Percentiles rank a stretch among this genome's conserved stretches.
Conservation (phyloP, 2,888 invertebrate genomes). For the Drosophila sordidula region DNA sequence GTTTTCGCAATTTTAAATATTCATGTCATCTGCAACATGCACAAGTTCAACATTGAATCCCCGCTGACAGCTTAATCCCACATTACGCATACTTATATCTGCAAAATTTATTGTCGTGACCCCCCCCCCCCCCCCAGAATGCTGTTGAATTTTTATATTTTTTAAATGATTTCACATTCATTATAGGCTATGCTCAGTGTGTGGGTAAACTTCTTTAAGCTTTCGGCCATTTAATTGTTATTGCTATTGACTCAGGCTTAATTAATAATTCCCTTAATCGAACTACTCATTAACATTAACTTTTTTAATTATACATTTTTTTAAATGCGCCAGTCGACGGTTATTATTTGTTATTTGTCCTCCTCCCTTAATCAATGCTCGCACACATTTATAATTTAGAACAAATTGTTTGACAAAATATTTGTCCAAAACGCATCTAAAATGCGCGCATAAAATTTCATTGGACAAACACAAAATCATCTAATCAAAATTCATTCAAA, state of each 20-base stretch:
- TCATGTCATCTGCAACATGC: conserved; percentile 47
- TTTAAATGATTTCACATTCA: conserved; percentile 31
- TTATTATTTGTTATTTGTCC: background rate
- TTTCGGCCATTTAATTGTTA: conserved; percentile 39
- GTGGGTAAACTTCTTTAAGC: conserved; percentile 28
- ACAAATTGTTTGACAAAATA: background rate
- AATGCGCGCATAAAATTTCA: conserved; percentile 3
- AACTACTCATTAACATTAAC: background rate
- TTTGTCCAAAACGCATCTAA: background rate
- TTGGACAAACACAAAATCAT: conserved; percentile 2
- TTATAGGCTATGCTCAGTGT: background rate
- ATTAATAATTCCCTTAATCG: conserved; percentile 25
- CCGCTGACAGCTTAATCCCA: conserved; percentile 54
- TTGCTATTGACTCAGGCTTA: conserved; percentile 28
- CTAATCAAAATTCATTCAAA: conserved; percentile 8
- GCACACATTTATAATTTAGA: background rate
- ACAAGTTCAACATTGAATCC: conserved; percentile 40
- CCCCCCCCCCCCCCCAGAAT: conserved; percentile 17
- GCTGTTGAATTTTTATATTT: conserved; percentile 8
- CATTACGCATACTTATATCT: conserved; percentile 44
- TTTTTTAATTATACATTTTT: background rate
- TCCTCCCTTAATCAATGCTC: too few species aligned
- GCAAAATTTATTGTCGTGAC: conserved; percentile 22
- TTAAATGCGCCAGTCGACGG: background rate
- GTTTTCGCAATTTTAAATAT: conserved; percentile 52